Conservation (phyloP, 2,888 invertebrate genomes). For the Monopis laevigella region DNA sequence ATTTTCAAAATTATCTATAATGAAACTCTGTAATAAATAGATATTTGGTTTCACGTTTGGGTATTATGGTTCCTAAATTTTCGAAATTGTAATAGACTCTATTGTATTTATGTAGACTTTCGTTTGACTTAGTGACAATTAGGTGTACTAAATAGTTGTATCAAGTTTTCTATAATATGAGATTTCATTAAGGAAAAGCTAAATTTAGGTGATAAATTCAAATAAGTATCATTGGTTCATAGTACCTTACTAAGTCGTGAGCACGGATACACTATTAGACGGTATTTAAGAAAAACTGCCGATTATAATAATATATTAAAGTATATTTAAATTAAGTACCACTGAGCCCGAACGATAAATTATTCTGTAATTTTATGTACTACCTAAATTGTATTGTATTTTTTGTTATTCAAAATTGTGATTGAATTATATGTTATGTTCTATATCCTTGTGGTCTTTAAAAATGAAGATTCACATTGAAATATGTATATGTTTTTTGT, state of each 20-base stretch:
- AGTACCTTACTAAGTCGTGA: slow-evolving; percentile 48
- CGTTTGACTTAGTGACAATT: slow-evolving; percentile 60
- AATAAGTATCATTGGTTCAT: slow-evolving; percentile 57
- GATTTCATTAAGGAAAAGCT: slow-evolving; percentile 52
- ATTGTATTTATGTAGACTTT: slow-evolving; percentile 54
- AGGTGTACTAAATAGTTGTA: slow-evolving; percentile 62
- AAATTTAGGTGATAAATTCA: slow-evolving; percentile 53
- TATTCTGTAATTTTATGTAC: slow-evolving; percentile 5
- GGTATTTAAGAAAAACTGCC: slow-evolving; percentile 57
- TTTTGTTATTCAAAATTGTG: slow-evolving; percentile 42
- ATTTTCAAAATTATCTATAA: slow-evolving; percentile 62
- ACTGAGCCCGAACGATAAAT: slow-evolving; percentile 4
- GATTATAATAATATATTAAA: slow-evolving; percentile 27
- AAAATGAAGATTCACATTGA: slow-evolving; percentile 21
- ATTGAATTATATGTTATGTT: slow-evolving; percentile 36
- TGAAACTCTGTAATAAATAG: slow-evolving; percentile 32
- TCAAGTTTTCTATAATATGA: slow-evolving; percentile 62
- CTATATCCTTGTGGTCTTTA: slow-evolving; percentile 66
- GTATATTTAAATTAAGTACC: slow-evolving; percentile 1
- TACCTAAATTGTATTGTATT: slow-evolving; percentile 24
- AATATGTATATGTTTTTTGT: not conserved
- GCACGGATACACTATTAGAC: slow-evolving; percentile 64
- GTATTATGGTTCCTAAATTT: slow-evolving; percentile 69
- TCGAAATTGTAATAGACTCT: slow-evolving; percentile 68
- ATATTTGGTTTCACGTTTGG: slow-evolving; percentile 58